Base-by-base conservation (phyloP, 2,888 invertebrate species). In the Germaria angustata region DNA sequence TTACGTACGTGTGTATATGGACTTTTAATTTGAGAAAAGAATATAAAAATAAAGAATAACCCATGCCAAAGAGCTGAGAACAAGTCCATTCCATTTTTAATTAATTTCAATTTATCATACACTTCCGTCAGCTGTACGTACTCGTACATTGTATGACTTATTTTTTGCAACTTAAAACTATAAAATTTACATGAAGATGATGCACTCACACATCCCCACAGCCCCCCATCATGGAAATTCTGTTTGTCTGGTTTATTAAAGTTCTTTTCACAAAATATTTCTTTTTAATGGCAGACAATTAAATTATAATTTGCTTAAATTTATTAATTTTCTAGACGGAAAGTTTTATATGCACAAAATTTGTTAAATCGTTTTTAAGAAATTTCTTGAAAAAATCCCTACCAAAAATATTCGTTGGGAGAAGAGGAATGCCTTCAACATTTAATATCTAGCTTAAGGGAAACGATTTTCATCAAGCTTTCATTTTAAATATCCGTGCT, bases 91-190 rank as follows among this genome's bases (percentile, higher is more conserved):
- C 51, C 49, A 61, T 65, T 34, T 80, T 75, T 65, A 69, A 80
- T 69, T 69, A 69, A 80, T 75, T 80, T 69, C 49, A 80, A 80
- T 80, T 80, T 75, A 80, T 69, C 69, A 69, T 66, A 49, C 36
- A 69, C 80, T 75, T 80, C 80, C 80, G 75, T 75, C 80, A 69
- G 59, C 49, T 57, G 32, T 15, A 44, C 20, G 44, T 55, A n/a
- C 44, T 69, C 4, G 6, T 28, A 6, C 6, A 28, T 28, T 28
- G 3, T 28, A 55, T 41, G 20, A 20, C 28, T 28, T 51, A 17
- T 46, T 69, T 39, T 49, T 17, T 41, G 28, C 49, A 72, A 32
- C 20, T 53, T 4, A 22, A 57, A 46, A 65, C 49, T 44, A 63
- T 9, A 34, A 51, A 61, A 51, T 22, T 22, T 51, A 28, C 9